These are phyloP conservation scores for Drosophila demipolita DNA, from an alignment of 2,888 invertebrate species.

Conservation along the genomic window DNA sequence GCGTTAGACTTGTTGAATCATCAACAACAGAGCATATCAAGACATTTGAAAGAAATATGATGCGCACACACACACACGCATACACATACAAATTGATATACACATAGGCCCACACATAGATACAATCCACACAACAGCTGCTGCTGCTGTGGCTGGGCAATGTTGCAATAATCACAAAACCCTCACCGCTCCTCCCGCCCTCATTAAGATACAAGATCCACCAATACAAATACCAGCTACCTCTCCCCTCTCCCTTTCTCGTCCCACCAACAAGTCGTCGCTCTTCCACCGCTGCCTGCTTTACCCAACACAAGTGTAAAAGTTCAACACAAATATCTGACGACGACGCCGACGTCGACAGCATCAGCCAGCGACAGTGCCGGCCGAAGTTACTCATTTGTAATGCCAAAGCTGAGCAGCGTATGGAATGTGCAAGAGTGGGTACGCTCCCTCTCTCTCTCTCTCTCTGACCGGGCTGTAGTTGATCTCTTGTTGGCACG, in stretches of 20 bases:
- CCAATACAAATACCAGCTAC: slow-evolving; percentile 5
- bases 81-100: slow-evolving; percentile 10
- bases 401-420: slow-evolving; percentile 57
- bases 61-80: slow-evolving; percentile 38
- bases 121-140: slow-evolving; percentile 34
- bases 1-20: slow-evolving; percentile 71
- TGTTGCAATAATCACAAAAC: slow-evolving; percentile 74
- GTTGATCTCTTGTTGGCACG: slow-evolving; percentile 12
- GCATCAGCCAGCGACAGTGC: slow-evolving; percentile 5
- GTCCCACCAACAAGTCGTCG: background rate
- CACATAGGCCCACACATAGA: slow-evolving; percentile 29
- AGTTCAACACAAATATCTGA: slow-evolving; percentile 60
- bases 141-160: slow-evolving; percentile 32
- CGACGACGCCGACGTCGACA: slow-evolving; percentile 1
- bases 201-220: slow-evolving; percentile 2
- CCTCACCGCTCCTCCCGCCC: background rate
- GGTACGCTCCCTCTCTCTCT: slow-evolving; percentile 1
- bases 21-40: slow-evolving; percentile 65
- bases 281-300: background rate
- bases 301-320: slow-evolving; percentile 41
- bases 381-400: slow-evolving; percentile 46
- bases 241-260: background rate
- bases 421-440: slow-evolving; percentile 49
- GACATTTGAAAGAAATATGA: slow-evolving; percentile 62
- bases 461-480: background rate